phyloP scores from a whole-genome alignment of 2,797 vertebrate genomes.

The Helostoma temminkii region DNA sequence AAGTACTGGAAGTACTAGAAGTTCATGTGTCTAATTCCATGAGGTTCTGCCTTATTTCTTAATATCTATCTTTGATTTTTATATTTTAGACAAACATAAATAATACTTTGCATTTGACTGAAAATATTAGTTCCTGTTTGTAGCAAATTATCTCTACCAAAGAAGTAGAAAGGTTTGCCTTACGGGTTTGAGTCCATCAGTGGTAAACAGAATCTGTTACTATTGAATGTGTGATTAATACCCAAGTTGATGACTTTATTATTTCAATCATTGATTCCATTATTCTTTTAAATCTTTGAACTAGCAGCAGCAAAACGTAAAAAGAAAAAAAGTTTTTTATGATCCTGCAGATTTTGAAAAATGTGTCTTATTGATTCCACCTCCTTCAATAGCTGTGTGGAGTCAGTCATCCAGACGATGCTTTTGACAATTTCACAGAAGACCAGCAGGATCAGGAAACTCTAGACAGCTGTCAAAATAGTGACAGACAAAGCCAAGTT shows the following conservation, averaged over 20 bases:
- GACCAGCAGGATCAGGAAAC: conserved; percentile 25
- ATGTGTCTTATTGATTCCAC: neutral
- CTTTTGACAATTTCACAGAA: conserved; percentile 30
- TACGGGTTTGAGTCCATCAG: too few relatives aligned
- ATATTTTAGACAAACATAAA: neutral
- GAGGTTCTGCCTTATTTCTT: neutral
- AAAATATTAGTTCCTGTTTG: neutral
- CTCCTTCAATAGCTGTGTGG: neutral
- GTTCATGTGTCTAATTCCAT: neutral
- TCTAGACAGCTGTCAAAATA: conserved; percentile 45
- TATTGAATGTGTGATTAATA: too few relatives aligned
- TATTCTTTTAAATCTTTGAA: too few relatives aligned
- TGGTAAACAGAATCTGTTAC: too few relatives aligned
- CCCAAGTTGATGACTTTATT: too few relatives aligned
- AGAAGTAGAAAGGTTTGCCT: too few relatives aligned
- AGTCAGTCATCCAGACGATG: conserved; percentile 18
- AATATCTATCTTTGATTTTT: neutral
- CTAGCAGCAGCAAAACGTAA: too few relatives aligned
- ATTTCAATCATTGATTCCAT: too few relatives aligned
- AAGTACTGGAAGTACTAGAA: neutral
- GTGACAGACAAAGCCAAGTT: conserved; percentile 17
- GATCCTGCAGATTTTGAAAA: neutral
- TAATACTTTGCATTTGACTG: neutral
- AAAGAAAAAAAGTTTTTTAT: neutral
- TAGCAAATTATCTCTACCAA: too few relatives aligned